Conservation (phyloP, 1,140 invertebrate species). For the Drosophila kikkawai region DNA sequence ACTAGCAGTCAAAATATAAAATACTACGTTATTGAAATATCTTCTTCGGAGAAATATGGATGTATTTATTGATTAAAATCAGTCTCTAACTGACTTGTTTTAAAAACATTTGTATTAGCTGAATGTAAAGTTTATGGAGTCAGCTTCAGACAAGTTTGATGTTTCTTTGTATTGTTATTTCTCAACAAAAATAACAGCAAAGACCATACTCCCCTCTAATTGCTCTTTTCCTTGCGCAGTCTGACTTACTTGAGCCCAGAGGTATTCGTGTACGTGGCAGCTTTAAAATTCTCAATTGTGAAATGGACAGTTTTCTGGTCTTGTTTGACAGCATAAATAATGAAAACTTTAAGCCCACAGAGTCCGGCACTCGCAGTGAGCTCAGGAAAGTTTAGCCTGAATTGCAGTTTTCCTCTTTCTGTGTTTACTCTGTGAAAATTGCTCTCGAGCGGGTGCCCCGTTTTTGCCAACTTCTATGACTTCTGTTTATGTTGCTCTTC, state of each 20-base stretch:
- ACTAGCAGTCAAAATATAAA: not conserved
- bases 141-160: too few relatives aligned
- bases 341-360: slow-evolving; percentile 16
- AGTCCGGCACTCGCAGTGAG: slow-evolving; percentile 2
- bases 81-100: too few relatives aligned
- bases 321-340: slow-evolving; percentile 20
- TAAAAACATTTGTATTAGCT: not conserved
- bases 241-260: not conserved
- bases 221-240: not conserved
- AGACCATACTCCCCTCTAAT: not conserved
- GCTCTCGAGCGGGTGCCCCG: slow-evolving; percentile 10
- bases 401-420: slow-evolving; percentile 17
- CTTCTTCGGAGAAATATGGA: not conserved
- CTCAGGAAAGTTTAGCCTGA: slow-evolving; percentile 8
- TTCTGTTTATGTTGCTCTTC: slow-evolving; percentile 20
- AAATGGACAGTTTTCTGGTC: not conserved
- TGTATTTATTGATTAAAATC: not conserved
- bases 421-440: slow-evolving; percentile 18
- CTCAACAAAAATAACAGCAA: not conserved
- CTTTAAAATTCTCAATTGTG: not conserved
- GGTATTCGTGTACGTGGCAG: slow-evolving; percentile 16
- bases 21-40: not conserved
- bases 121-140: not conserved
- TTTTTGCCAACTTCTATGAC: not conserved
- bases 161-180: not conserved